phyloP scores from a whole-genome alignment of 2,888 invertebrate genomes.

The Helleia helle region DNA sequence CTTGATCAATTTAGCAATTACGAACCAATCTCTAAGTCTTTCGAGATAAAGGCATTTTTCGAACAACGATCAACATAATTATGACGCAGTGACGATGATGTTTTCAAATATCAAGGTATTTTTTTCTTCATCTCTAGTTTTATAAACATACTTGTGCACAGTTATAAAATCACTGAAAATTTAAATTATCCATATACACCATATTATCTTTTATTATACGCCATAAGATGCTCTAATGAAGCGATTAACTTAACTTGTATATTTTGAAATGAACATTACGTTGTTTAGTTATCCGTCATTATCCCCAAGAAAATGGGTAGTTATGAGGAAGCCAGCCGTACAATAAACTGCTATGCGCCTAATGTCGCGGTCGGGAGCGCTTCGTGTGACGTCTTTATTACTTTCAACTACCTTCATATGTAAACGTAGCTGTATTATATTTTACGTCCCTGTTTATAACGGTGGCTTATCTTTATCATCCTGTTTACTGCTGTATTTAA shows the following conservation, averaged over 20 bases:
- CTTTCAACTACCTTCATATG: conserved; percentile 28
- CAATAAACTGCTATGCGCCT: conserved; percentile 62
- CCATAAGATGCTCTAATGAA: background rate
- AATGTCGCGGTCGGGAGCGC: conserved; percentile 45
- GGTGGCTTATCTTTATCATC: conserved; percentile 3
- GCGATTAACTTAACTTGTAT: conserved; percentile 34
- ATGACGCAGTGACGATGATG: too few species aligned
- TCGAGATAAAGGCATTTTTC: too few species aligned
- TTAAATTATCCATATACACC: too few species aligned
- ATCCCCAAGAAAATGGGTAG: conserved; percentile 62
- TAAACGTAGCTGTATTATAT: conserved; percentile 15
- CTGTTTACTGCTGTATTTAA: conserved; percentile 3
- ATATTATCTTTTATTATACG: background rate
- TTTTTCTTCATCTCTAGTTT: too few species aligned
- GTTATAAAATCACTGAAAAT: too few species aligned
- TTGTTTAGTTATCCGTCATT: conserved; percentile 51
- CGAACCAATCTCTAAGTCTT: too few species aligned
- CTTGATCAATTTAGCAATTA: too few species aligned
- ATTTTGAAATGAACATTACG: conserved; percentile 58
- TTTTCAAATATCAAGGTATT: too few species aligned
- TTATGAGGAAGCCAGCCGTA: conserved; percentile 56
- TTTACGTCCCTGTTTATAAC: conserved; percentile 20
- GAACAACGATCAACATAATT: too few species aligned
- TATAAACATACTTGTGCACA: too few species aligned
- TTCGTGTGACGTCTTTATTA: conserved; percentile 47